A percentile compares a stretch with the other conserved stretches of the same genome.
Conservation (phyloP, 2,797 vertebrate species). For the Erpetoichthys calabaricus region DNA sequence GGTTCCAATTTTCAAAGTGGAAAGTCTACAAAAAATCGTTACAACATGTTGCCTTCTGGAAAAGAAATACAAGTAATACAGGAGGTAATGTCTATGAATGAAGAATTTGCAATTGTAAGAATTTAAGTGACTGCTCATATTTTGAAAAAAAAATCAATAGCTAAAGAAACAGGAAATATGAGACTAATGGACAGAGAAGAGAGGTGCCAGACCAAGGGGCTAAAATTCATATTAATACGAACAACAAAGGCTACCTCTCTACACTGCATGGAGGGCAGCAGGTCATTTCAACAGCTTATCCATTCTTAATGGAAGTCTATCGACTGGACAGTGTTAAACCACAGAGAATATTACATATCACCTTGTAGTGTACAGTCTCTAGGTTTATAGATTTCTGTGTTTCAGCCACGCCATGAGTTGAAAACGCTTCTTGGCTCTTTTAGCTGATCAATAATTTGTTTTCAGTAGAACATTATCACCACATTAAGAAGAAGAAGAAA, state of each 20-base stretch:
- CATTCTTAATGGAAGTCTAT: constrained; percentile 80
- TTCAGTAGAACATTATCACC: constrained; percentile 43
- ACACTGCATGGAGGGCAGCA: constrained; percentile 48
- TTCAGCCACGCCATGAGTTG: constrained; percentile 37
- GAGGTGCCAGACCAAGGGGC: constrained; percentile 51
- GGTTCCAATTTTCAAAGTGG: constrained; percentile 17
- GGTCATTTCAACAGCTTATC: constrained; percentile 52
- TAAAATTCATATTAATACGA: constrained; percentile 71
- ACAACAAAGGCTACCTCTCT: constrained; percentile 43
- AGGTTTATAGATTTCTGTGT: constrained; percentile 43
- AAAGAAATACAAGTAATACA: constrained; percentile 25
- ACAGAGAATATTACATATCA: constrained; percentile 62
- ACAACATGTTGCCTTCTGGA: constrained; percentile 24
- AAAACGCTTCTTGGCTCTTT: constrained; percentile 31
- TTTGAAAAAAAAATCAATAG: constrained; percentile 64
- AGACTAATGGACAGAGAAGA: constrained; percentile 76
- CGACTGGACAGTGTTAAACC: constrained; percentile 66
- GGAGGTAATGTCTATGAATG: too few relatives aligned
- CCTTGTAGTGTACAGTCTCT: constrained; percentile 49
- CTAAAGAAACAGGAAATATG: constrained; percentile 62
- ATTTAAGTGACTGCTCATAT: constrained; percentile 41
- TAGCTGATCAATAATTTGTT: constrained; percentile 54
- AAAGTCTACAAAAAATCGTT: constrained; percentile 20
- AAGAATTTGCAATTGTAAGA: constrained; percentile 32
- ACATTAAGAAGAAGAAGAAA: constrained; percentile 22